Percentiles rank a stretch among this genome's conserved stretches.
Evolutionary conservation across 2,113 vertebrate genomes (phyloP).

Genomic region (Oophaga pumilio): DNA sequence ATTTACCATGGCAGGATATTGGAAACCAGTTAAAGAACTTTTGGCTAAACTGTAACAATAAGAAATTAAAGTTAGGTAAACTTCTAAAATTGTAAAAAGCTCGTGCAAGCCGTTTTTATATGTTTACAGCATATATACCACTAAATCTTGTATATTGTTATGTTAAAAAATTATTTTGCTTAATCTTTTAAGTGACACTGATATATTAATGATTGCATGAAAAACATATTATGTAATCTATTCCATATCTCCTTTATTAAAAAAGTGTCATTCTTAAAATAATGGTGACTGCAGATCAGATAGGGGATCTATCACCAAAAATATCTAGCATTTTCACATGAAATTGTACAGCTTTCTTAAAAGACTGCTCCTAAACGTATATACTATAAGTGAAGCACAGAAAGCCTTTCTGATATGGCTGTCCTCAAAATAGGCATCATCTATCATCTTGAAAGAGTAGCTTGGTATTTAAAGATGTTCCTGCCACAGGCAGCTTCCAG

Average conservation of each 20-base stretch:
- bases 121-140: too few relatives aligned
- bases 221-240: not conserved
- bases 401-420: not conserved
- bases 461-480: conserved; percentile 54
- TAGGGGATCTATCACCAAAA: not conserved
- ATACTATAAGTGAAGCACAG: not conserved
- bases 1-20: not conserved
- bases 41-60: too few relatives aligned
- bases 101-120: too few relatives aligned
- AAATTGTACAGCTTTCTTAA: not conserved
- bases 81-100: too few relatives aligned
- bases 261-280: not conserved
- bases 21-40: too few relatives aligned
- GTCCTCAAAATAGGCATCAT: conserved; percentile 27
- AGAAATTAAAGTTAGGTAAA: too few relatives aligned
- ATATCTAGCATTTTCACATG: not conserved
- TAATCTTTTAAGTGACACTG: too few relatives aligned
- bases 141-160: too few relatives aligned
- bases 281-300: not conserved
- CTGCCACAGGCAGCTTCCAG: conserved; percentile 44
- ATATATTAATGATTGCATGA: too few relatives aligned
- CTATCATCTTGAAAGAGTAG: conserved; percentile 48
- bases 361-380: not conserved
- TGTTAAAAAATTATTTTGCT: too few relatives aligned
- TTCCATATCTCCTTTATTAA: not conserved